Evolutionary conservation across 2,888 invertebrate genomes (phyloP).

Genomic region (Masnerella sp.): DNA sequence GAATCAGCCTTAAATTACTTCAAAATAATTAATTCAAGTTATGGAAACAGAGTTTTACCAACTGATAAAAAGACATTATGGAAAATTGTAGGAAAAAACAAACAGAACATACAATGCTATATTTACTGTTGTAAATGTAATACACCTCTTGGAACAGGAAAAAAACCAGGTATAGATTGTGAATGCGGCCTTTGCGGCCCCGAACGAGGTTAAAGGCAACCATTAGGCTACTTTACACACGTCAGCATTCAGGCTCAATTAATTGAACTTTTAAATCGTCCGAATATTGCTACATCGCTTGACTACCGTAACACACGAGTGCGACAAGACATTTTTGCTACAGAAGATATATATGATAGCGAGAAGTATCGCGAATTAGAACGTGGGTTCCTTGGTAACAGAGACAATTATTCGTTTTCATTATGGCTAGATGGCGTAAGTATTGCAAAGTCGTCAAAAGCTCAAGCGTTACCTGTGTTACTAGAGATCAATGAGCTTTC

Average conservation of each 20-base stretch:
- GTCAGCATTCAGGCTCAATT: no score
- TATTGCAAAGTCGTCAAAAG: constrained; percentile 12
- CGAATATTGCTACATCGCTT: no score
- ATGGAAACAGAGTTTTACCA: constrained; percentile 9
- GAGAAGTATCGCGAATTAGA: constrained; percentile 16
- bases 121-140: constrained; percentile 13
- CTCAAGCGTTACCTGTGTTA: constrained; percentile 9
- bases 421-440: constrained; percentile 43
- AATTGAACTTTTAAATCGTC: no score
- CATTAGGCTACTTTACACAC: constrained; percentile 13
- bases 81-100: constrained; percentile 1
- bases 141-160: background rate
- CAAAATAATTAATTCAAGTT: constrained; percentile 14
- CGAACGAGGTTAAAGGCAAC: constrained; percentile 5
- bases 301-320: no score
- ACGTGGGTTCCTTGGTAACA: constrained; percentile 12
- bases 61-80: background rate
- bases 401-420: constrained; percentile 16
- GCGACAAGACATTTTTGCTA: no score
- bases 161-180: constrained; percentile 3
- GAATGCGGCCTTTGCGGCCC: constrained; percentile 8
- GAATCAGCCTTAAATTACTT: constrained; percentile 1
- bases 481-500: constrained; percentile 15
- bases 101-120: background rate
- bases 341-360: constrained; percentile 22